Evolutionary conservation across 2,797 vertebrate genomes (phyloP).

Genomic region (Cirrhinus mrigala): DNA sequence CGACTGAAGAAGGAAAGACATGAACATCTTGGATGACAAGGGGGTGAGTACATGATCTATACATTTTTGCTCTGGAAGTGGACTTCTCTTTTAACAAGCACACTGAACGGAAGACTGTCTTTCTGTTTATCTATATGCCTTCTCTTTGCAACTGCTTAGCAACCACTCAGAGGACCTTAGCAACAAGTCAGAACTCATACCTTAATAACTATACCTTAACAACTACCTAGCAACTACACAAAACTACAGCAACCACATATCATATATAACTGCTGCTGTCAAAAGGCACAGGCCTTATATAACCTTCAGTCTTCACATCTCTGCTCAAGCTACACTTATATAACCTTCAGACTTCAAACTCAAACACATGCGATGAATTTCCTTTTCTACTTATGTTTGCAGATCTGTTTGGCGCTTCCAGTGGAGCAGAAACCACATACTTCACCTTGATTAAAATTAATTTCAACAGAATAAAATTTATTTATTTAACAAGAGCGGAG

Average conservation of each 20-base stretch:
- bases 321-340: neutral
- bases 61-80: too few relatives aligned
- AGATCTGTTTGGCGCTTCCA: neutral
- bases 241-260: neutral
- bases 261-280: neutral
- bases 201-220: neutral
- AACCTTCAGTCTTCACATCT: neutral
- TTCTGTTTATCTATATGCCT: neutral
- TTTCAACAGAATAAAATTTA: conserved; percentile 6
- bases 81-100: too few relatives aligned
- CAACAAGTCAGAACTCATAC: neutral
- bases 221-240: neutral
- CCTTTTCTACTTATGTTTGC: neutral
- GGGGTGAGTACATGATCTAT: too few relatives aligned
- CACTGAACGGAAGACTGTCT: neutral
- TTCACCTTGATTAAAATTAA: conserved; percentile 22
- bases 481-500: conserved; percentile 10
- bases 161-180: neutral
- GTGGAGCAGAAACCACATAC: neutral
- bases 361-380: neutral
- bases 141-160: neutral
- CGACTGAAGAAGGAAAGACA: too few relatives aligned
- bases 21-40: too few relatives aligned
- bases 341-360: conserved; percentile 13
- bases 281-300: neutral